Conservation (phyloP, 2,888 invertebrate genomes). For the Cantharis rufa region DNA sequence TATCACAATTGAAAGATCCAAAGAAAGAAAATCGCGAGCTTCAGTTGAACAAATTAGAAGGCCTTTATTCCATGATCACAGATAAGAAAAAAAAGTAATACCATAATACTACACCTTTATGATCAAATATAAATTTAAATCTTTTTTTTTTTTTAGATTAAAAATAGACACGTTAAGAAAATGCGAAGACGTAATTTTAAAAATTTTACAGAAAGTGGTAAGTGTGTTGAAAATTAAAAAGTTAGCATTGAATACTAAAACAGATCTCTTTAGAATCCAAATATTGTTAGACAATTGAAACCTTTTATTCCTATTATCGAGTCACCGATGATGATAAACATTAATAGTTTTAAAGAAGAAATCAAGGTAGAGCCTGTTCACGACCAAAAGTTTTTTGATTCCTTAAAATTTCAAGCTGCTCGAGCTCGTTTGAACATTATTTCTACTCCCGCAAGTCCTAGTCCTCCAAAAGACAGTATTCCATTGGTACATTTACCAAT, state of each 20-base stretch:
- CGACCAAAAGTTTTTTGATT: background rate
- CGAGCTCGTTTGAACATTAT: slow-evolving; percentile 28
- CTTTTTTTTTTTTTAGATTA: slow-evolving; percentile 58
- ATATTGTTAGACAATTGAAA: background rate
- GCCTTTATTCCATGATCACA: slow-evolving; percentile 64
- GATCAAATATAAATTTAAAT: background rate
- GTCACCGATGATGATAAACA: background rate
- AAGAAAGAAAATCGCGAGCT: slow-evolving; percentile 59
- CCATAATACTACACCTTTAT: background rate
- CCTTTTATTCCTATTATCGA: background rate
- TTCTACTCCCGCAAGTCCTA: slow-evolving; percentile 56
- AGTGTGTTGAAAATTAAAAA: slow-evolving; percentile 32
- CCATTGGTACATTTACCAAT: slow-evolving; percentile 46
- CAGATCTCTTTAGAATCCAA: background rate
- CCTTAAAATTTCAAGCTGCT: slow-evolving; percentile 24
- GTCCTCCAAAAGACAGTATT: slow-evolving; percentile 50
- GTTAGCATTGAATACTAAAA: background rate
- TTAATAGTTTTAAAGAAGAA: slow-evolving; percentile 3
- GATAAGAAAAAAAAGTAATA: slow-evolving; percentile 67
- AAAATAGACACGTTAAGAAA: slow-evolving; percentile 69
- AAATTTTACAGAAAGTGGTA: slow-evolving; percentile 71
- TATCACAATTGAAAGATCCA: slow-evolving; percentile 64
- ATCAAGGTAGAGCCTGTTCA: slow-evolving; percentile 3
- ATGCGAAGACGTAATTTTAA: slow-evolving; percentile 71
- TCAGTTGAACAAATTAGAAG: slow-evolving; percentile 67